Percentiles rank a stretch among this genome's conserved stretches.
Evolutionary conservation across 2,113 vertebrate species (phyloP).

Genomic region (Hemibagrus wyckioides): DNA sequence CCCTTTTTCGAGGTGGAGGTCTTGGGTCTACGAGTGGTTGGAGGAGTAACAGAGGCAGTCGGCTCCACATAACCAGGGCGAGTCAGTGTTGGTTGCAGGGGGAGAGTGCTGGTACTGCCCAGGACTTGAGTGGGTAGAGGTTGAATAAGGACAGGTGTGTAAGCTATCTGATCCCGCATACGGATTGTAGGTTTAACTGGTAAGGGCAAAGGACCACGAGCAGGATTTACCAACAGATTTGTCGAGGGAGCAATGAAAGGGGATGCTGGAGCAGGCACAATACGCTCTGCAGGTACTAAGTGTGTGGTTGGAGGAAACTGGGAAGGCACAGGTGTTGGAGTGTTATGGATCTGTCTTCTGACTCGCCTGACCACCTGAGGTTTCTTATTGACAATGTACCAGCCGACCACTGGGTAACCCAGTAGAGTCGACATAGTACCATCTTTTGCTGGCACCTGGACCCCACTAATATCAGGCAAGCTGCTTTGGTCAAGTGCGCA

Average conservation of each 20-base stretch:
- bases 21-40: conserved; percentile 87
- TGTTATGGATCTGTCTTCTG: conserved; percentile 88
- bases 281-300: conserved; percentile 82
- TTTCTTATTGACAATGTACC: conserved; percentile 98
- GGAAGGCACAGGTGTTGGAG: conserved; percentile 87
- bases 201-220: conserved; percentile 85
- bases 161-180: conserved; percentile 86
- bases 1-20: conserved; percentile 78
- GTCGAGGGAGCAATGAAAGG: conserved; percentile 88
- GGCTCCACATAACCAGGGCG: conserved; percentile 81
- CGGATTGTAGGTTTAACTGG: conserved; percentile 91
- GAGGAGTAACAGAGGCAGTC: conserved; percentile 81
- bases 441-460: conserved; percentile 89
- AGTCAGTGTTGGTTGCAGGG: conserved; percentile 84
- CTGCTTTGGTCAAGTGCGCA: conserved; percentile 88
- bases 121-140: conserved; percentile 87
- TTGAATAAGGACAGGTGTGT: conserved; percentile 86
- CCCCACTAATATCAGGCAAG: conserved; percentile 87
- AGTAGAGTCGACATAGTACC: conserved; percentile 90
- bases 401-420: conserved; percentile 93
- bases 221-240: conserved; percentile 80
- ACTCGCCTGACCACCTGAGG: conserved; percentile 86
- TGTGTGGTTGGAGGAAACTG: conserved; percentile 86
- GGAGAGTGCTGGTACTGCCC: conserved; percentile 78
- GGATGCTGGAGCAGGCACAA: conserved; percentile 89